Percentiles rank a stretch among this genome's conserved stretches.
These are phyloP conservation scores for Willowsia nigromaculata DNA, from an alignment of 2,888 invertebrate species.

Conservation along the genomic window DNA sequence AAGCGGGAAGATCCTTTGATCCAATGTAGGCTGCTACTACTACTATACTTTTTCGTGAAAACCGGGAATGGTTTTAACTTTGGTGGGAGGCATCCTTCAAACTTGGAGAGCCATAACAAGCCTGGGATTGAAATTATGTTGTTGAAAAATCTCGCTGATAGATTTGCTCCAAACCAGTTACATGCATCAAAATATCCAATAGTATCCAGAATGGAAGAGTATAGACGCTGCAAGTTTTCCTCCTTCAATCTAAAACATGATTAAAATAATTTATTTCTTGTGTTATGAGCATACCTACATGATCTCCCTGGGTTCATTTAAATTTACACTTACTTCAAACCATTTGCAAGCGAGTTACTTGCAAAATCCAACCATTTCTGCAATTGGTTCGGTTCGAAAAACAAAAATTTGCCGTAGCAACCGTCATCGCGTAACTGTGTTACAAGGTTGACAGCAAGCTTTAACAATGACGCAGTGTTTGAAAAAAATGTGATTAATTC, in stretches of 20 bases:
- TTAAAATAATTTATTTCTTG: not conserved
- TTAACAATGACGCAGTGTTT: not conserved
- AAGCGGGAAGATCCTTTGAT: not conserved
- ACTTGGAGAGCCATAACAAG: constrained; percentile 36
- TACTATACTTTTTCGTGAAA: not conserved
- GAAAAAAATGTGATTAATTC: not conserved
- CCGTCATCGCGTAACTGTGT: not conserved
- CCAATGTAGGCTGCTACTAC: not conserved
- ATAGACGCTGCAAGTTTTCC: not conserved
- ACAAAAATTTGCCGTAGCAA: not conserved
- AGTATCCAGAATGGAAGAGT: constrained; percentile 19
- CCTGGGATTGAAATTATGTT: constrained; percentile 38
- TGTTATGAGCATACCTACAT: not conserved
- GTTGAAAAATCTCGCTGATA: not conserved
- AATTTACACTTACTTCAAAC: not conserved
- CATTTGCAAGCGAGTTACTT: not conserved
- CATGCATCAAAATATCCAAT: constrained; percentile 23
- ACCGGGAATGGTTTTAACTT: not conserved
- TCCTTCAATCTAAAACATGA: not conserved
- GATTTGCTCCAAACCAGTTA: constrained; percentile 1
- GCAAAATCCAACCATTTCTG: not conserved
- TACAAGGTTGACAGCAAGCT: not conserved
- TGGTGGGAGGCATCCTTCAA: not conserved
- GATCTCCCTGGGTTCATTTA: not conserved
- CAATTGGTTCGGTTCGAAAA: constrained; percentile 20